Evolutionary conservation across 2,888 invertebrate genomes (phyloP), one percentile per base, ranked within the genome.

Genomic region (Spialia ferax): DNA sequence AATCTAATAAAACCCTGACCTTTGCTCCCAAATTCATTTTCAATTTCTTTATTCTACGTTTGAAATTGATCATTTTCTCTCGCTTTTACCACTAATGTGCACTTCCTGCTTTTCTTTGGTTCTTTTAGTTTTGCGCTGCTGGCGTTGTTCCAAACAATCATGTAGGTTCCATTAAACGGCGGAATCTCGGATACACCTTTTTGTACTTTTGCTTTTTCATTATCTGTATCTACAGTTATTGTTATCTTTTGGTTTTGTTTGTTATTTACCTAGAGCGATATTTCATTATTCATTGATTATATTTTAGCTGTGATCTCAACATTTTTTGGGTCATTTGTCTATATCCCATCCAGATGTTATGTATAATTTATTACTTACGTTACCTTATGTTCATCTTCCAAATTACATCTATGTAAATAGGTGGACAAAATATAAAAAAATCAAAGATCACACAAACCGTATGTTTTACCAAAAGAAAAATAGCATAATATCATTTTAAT

Each of bases 121-220:
- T 48, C n/a, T n/a, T n/a, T n/a, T n/a, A n/a, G 29, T 11, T 48
- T 29, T 55, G 20, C 8, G 2, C 22, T 11, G 8, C 20, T 63
- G 55, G 54, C 56, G 45, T n/a, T n/a, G 45, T 38, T 29, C 63
- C 63, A 63, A 48, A 22, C 29, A 55, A 38, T 52, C 13, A 45
- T 45, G 7, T 32, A 29, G 32, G 45, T 63, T 50, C 32, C 50
- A 35, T 26, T 61, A 50, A 32, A 20, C 22, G 29, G 5, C 29
- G 23, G 32, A 55, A 45, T 18, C 20, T 20, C 5, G n/a, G 45
- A 45, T 26, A 13, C 18, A 29, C n/a, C 3, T 50, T 54, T 15
- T 55, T 15, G 1, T 45, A 23, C n/a, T 63, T 48, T 38, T 38
- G 38, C 38, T 38, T 15, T 42, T n/a, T 42, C 15, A 2, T 42